These are phyloP conservation scores for Vidua chalybeata DNA, from an alignment of 2,113 vertebrate genomes.

Conservation along the genomic window DNA sequence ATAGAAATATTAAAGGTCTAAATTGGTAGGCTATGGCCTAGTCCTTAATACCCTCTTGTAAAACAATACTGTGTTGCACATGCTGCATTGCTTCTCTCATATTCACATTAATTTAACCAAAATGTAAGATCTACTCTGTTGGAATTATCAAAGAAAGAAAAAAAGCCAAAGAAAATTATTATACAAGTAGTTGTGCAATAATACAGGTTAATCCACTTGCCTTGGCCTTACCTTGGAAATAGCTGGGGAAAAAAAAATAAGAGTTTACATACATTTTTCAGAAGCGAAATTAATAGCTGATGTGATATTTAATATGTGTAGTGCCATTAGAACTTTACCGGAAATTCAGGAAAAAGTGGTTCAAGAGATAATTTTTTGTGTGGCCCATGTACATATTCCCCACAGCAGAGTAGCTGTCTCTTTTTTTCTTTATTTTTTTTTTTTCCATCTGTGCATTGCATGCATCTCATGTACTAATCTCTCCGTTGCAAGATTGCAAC, in stretches of 20 bases:
- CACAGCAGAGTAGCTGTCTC: background rate
- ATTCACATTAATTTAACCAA: conserved; percentile 59
- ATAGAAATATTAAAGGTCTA: conserved; percentile 41
- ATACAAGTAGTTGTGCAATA: background rate
- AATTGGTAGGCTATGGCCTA: conserved; percentile 54
- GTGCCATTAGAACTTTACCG: background rate
- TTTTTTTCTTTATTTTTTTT: background rate
- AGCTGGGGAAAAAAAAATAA: background rate
- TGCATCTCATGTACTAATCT: background rate
- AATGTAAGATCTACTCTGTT: conserved; percentile 50
- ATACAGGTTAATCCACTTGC: background rate
- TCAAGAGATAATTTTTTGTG: background rate
- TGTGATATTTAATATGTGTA: background rate
- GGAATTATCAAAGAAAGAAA: conserved; percentile 25
- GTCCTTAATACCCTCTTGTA: conserved; percentile 42
- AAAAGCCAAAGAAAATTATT: conserved; percentile 28
- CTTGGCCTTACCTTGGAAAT: background rate
- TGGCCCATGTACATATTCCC: background rate
- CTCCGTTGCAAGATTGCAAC: background rate
- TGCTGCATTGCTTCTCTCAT: conserved; percentile 38
- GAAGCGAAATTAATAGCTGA: background rate
- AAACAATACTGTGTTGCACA: conserved; percentile 22
- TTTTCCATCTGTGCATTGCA: background rate
- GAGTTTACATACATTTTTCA: background rate
- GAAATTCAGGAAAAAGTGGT: background rate